A percentile compares a stretch with the other conserved stretches of the same genome.
These are phyloP conservation scores for Perizoma affinitatum DNA, from an alignment of 2,888 invertebrate species.

Conservation along the genomic window DNA sequence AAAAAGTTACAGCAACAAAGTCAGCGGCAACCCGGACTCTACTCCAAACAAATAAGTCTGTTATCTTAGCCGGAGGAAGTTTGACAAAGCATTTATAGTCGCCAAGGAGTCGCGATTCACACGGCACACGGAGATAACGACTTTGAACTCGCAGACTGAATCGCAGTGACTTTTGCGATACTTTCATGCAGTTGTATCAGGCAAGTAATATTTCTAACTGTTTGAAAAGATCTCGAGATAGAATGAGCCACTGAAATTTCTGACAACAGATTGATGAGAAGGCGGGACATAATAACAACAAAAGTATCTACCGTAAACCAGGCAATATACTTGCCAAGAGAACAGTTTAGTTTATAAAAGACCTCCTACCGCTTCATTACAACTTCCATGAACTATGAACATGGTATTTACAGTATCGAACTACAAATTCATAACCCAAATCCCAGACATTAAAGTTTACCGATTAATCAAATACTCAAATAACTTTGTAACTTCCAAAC, in stretches of 20 bases:
- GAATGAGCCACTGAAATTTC: too few relatives aligned
- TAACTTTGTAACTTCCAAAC: constrained; percentile 38
- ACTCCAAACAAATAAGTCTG: constrained; percentile 63
- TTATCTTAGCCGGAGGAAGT: constrained; percentile 64
- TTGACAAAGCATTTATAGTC: constrained; percentile 79
- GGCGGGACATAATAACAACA: too few relatives aligned
- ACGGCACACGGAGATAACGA: constrained; percentile 67
- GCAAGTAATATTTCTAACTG: too few relatives aligned
- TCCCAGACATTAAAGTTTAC: constrained; percentile 13
- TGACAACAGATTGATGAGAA: too few relatives aligned
- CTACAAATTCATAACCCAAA: constrained; percentile 6
- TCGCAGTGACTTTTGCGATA: constrained; percentile 30
- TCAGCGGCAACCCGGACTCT: constrained; percentile 38
- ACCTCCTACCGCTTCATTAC: constrained; percentile 2
- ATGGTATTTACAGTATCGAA: constrained; percentile 7
- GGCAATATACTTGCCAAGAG: too few relatives aligned
- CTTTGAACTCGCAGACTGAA: constrained; percentile 55
- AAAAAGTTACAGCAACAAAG: constrained; percentile 42
- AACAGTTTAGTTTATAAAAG: too few relatives aligned
- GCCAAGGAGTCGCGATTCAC: constrained; percentile 50
- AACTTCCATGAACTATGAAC: constrained; percentile 3
- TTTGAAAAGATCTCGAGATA: too few relatives aligned
- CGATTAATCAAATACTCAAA: constrained; percentile 29
- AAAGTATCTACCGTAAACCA: too few relatives aligned
- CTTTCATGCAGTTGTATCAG: not conserved